Percentiles rank a stretch among this genome's conserved stretches.
phyloP scores from a whole-genome alignment of 1,140 invertebrate genomes.

The Drosophila fuyamai region DNA sequence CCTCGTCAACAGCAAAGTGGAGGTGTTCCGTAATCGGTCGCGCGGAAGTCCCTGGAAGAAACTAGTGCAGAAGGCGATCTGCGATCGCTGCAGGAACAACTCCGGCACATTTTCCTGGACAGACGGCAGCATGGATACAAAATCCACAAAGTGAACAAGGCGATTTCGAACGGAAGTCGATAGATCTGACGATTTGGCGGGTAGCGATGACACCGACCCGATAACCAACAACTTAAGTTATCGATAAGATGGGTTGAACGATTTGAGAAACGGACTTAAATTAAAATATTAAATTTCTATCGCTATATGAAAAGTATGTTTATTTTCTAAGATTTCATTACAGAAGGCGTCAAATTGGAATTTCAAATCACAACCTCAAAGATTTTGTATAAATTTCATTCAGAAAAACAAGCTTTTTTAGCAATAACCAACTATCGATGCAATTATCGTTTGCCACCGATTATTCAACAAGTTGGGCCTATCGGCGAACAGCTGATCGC shows the following conservation, averaged over 20 bases:
- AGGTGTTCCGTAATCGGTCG: background rate
- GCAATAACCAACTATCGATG: background rate
- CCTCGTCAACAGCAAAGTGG: conserved; percentile 40
- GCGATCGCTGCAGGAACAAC: conserved; percentile 46
- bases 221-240: background rate
- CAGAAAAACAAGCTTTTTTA: background rate
- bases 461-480: conserved; percentile 56
- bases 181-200: too few species aligned
- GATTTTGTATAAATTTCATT: background rate
- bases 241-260: background rate
- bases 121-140: conserved; percentile 39
- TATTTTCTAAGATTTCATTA: background rate
- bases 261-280: too few species aligned
- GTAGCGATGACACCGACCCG: too few species aligned
- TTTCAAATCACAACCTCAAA: background rate
- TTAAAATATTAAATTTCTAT: too few species aligned
- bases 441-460: conserved; percentile 16
- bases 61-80: conserved; percentile 46
- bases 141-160: conserved; percentile 22
- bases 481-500: conserved; percentile 37
- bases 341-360: too few species aligned
- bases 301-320: background rate
- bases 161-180: background rate
- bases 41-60: conserved; percentile 27
- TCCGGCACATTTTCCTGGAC: conserved; percentile 56